Percentiles rank a stretch among this genome's conserved stretches.
phyloP scores from a whole-genome alignment of 2,888 invertebrate genomes.

The Petrophora chlorosata region DNA sequence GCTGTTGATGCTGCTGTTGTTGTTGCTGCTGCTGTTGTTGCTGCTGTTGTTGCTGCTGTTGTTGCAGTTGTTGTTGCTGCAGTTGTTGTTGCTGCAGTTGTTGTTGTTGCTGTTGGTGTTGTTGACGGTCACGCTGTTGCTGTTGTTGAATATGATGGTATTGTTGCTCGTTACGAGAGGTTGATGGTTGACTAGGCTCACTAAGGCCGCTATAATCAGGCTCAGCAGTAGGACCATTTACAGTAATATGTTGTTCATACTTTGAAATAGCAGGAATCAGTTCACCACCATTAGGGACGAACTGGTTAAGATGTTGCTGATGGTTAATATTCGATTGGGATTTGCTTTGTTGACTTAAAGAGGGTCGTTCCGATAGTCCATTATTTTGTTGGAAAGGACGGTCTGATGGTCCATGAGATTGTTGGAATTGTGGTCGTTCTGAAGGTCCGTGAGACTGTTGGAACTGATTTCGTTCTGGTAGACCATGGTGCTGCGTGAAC shows the following conservation, averaged over 20 bases:
- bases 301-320: slow-evolving; percentile 73
- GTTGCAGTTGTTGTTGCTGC: slow-evolving; percentile 48
- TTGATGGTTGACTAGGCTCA: slow-evolving; percentile 49
- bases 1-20: slow-evolving; percentile 47
- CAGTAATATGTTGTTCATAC: slow-evolving; percentile 90
- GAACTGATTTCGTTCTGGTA: slow-evolving; percentile 36
- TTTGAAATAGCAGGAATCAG: slow-evolving; percentile 90
- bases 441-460: slow-evolving; percentile 49
- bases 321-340: slow-evolving; percentile 61
- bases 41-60: slow-evolving; percentile 53
- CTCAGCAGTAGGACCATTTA: slow-evolving; percentile 67
- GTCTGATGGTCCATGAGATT: slow-evolving; percentile 48
- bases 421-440: slow-evolving; percentile 55
- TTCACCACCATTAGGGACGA: slow-evolving; percentile 87
- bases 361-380: slow-evolving; percentile 61
- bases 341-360: slow-evolving; percentile 47
- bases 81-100: slow-evolving; percentile 44
- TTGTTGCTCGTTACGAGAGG: slow-evolving; percentile 37
- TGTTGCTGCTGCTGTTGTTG: slow-evolving; percentile 48
- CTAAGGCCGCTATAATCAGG: slow-evolving; percentile 57
- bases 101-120: slow-evolving; percentile 43
- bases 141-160: slow-evolving; percentile 41
- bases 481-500: slow-evolving; percentile 51
- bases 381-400: slow-evolving; percentile 50
- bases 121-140: slow-evolving; percentile 37